phyloP scores from a whole-genome alignment of 1,140 invertebrate species.

The Scylla paramamosain region DNA sequence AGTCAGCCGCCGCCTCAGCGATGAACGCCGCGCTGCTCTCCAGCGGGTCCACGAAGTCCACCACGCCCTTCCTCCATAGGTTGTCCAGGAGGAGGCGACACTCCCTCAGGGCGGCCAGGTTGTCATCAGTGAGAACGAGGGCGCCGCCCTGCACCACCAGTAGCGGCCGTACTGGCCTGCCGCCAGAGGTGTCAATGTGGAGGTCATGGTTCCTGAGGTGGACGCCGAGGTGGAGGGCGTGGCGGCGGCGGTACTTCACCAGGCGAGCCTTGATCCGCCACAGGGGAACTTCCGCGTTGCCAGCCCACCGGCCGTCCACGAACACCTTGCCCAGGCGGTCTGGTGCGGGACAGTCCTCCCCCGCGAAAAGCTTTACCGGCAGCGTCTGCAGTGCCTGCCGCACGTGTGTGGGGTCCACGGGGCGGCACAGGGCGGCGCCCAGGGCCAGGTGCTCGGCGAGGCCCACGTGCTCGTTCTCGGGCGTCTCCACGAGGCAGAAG shows the following conservation, averaged over 20 bases:
- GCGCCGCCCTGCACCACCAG: conserved; percentile 16
- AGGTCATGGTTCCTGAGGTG: conserved; percentile 15
- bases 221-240: neutral
- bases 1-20: neutral
- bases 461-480: conserved; percentile 43
- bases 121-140: neutral
- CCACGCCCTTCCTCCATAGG: neutral
- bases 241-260: neutral
- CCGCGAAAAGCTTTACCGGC: neutral
- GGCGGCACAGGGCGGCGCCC: neutral
- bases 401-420: neutral
- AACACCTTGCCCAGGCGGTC: conserved; percentile 41
- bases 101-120: neutral
- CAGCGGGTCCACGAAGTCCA: neutral
- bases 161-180: conserved; percentile 9
- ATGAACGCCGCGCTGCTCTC: conserved; percentile 5
- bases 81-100: neutral
- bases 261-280: neutral
- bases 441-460: conserved; percentile 37
- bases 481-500: conserved; percentile 28
- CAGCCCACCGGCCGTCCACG: conserved; percentile 33
- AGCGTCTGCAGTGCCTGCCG: neutral
- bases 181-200: neutral
- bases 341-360: neutral
- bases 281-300: neutral